phyloP scores from a whole-genome alignment of 2,797 vertebrate species.

The Hipposideros larvatus region DNA sequence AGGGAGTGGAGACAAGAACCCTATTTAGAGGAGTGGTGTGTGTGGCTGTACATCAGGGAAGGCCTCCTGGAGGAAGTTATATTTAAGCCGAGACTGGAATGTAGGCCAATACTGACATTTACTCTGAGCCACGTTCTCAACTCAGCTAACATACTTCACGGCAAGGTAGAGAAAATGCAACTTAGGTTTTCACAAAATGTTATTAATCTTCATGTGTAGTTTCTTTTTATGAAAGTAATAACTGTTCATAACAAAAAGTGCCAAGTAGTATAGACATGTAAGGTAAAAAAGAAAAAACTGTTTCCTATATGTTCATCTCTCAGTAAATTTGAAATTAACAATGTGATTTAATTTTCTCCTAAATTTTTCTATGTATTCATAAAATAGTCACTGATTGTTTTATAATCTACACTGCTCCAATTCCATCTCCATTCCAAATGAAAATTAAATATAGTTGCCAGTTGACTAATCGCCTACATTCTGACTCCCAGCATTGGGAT shows the following conservation, averaged over 20 bases:
- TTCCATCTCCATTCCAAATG: not conserved
- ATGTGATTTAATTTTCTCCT: not conserved
- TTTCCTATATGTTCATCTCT: not conserved
- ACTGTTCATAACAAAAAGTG: not conserved
- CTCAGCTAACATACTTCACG: not conserved
- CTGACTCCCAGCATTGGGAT: not conserved
- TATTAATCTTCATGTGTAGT: not conserved
- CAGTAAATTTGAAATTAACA: not conserved
- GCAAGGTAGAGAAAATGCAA: not conserved
- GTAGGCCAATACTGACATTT: not conserved
- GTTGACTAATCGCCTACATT: not conserved
- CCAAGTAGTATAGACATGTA: not conserved
- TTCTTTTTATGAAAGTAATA: not conserved
- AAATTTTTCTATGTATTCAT: not conserved
- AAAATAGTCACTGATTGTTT: conserved; percentile 22
- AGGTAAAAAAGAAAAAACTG: not conserved
- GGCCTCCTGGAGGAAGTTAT: not conserved
- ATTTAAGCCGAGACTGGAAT: not conserved
- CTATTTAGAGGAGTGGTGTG: not conserved
- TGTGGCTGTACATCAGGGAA: not conserved
- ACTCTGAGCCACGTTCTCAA: not conserved
- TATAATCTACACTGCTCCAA: not conserved
- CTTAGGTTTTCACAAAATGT: not conserved
- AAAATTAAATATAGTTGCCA: not conserved
- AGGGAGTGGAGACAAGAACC: not conserved